Evolutionary conservation across 1,140 invertebrate species (phyloP).

Genomic region (Eubasilissa regina): DNA sequence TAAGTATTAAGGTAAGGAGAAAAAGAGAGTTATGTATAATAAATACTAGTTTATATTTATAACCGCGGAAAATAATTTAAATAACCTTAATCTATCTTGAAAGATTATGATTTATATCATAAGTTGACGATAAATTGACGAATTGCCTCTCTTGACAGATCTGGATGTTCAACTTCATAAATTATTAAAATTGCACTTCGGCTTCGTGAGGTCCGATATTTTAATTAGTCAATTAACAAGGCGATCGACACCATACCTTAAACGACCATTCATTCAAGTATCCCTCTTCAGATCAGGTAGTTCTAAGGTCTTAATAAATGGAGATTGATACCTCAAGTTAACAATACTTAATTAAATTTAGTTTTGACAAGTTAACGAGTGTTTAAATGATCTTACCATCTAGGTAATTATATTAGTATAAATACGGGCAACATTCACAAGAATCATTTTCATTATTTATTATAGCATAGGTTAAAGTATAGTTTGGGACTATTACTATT

Average conservation of each 20-base stretch:
- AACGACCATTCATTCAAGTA: neutral
- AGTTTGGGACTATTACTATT: no score
- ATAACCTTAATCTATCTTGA: no score
- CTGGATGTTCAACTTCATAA: no score
- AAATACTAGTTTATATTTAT: no score
- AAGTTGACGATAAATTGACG: no score
- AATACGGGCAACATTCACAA: neutral
- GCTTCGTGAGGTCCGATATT: neutral
- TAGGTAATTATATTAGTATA: neutral
- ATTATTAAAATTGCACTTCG: no score
- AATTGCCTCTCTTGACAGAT: no score
- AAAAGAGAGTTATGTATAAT: no score
- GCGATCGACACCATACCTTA: slow-evolving; percentile 2
- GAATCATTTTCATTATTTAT: no score
- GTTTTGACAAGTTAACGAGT: neutral
- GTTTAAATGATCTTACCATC: neutral
- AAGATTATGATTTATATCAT: no score
- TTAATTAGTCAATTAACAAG: slow-evolving; percentile 28
- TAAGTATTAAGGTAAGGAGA: no score
- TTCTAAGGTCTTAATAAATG: neutral
- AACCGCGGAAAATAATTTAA: no score
- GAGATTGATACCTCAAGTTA: neutral
- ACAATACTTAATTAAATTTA: neutral
- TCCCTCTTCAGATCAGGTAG: neutral
- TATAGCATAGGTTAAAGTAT: neutral